Evolutionary conservation across 1,140 invertebrate species (phyloP).

Genomic region (Stegodyphus mimosarum): DNA sequence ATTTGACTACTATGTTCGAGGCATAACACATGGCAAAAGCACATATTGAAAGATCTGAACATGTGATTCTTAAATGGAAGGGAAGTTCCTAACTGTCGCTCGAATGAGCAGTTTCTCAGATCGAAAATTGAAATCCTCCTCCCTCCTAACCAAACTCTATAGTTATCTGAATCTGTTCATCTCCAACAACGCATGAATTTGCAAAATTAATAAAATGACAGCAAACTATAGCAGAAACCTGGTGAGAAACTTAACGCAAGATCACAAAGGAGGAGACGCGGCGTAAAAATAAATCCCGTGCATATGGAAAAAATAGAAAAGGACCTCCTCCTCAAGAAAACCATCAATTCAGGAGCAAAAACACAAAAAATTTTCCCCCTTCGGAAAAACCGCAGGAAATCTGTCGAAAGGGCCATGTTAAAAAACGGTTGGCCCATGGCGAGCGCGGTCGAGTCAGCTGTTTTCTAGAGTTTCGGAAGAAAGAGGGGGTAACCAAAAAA

Average conservation of each 20-base stretch:
- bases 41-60: no score
- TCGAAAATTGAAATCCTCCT: background rate
- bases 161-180: background rate
- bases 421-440: conserved; percentile 59
- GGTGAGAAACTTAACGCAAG: conserved; percentile 51
- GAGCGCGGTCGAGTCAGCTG: conserved; percentile 55
- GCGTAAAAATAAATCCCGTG: conserved; percentile 49
- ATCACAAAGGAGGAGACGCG: conserved; percentile 14
- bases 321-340: conserved; percentile 56
- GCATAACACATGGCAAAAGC: no score
- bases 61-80: no score
- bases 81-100: background rate
- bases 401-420: conserved; percentile 42
- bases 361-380: conserved; percentile 39
- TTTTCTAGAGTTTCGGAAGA: conserved; percentile 24
- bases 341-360: conserved; percentile 56
- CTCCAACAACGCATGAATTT: conserved; percentile 53
- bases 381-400: conserved; percentile 56
- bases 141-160: background rate
- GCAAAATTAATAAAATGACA: conserved; percentile 37
- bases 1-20: no score
- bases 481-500: conserved; percentile 26
- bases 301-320: background rate
- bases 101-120: background rate
- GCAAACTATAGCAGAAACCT: conserved; percentile 21